Percentiles rank a stretch among this genome's conserved stretches.
phyloP scores from a whole-genome alignment of 1,140 invertebrate genomes.

The Euschistus heros region DNA sequence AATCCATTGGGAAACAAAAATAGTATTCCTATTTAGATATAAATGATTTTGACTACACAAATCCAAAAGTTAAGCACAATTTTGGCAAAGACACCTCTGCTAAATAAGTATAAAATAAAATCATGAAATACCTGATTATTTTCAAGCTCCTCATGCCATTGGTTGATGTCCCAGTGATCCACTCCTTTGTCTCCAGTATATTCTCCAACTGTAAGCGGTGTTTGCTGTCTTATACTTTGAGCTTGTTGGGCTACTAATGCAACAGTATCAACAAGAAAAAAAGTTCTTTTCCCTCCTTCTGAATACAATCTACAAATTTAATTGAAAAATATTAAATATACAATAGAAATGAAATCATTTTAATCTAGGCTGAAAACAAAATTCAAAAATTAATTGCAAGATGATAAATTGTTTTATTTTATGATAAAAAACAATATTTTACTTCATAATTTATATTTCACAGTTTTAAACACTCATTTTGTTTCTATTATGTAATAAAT shows the following conservation, averaged over 20 bases:
- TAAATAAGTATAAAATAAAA: too few relatives aligned
- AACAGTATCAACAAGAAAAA: slow-evolving; percentile 71
- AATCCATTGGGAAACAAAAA: too few relatives aligned
- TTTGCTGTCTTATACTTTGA: slow-evolving; percentile 48
- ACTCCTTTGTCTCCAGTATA: slow-evolving; percentile 46
- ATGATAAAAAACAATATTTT: neutral
- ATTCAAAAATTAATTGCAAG: neutral
- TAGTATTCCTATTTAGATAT: too few relatives aligned
- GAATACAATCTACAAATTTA: slow-evolving; percentile 41
- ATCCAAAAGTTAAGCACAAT: too few relatives aligned
- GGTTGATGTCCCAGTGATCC: slow-evolving; percentile 52
- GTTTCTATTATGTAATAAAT: too few relatives aligned
- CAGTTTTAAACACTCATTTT: too few relatives aligned
- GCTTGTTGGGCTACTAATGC: slow-evolving; percentile 71
- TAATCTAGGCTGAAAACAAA: neutral
- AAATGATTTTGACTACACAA: too few relatives aligned
- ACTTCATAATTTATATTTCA: neutral
- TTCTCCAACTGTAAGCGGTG: slow-evolving; percentile 39
- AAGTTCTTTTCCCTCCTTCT: slow-evolving; percentile 53
- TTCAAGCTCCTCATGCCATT: slow-evolving; percentile 55
- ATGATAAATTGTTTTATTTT: neutral
- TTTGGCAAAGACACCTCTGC: too few relatives aligned
- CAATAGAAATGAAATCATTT: neutral
- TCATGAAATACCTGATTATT: slow-evolving; percentile 42
- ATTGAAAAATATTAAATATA: neutral